Percentiles rank a stretch among this genome's conserved stretches.
Evolutionary conservation across 2,113 vertebrate species (phyloP).

Genomic region (Oostethus manadensis): DNA sequence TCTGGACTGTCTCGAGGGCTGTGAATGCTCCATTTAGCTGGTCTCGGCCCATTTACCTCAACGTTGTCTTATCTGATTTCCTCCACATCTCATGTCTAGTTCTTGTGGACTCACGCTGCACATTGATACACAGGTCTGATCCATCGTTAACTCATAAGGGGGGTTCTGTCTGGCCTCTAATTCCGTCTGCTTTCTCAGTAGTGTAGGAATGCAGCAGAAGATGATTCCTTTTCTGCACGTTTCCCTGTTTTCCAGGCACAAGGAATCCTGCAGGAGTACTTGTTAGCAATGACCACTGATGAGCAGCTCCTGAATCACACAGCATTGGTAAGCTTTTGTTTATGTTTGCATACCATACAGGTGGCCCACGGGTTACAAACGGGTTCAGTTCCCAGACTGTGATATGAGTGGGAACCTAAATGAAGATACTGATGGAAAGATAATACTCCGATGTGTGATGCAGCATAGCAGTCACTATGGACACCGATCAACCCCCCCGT

Average conservation of each 20-base stretch:
- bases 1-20: constrained; percentile 56
- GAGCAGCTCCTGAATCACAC: constrained; percentile 88
- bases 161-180: no score
- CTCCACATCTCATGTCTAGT: constrained; percentile 10
- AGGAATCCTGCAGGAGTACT: constrained; percentile 87
- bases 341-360: background rate
- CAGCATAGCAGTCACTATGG: no score
- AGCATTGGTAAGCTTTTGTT: constrained; percentile 77
- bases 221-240: background rate
- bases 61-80: constrained; percentile 34
- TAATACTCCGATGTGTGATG: no score
- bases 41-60: constrained; percentile 42
- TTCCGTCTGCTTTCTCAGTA: no score
- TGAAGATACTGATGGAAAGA: no score
- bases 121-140: constrained; percentile 14
- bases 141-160: no score
- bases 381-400: no score
- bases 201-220: background rate
- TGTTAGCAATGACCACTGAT: constrained; percentile 90
- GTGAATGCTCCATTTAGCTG: constrained; percentile 34
- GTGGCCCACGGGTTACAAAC: background rate
- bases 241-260: constrained; percentile 74
- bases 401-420: no score
- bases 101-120: constrained; percentile 16
- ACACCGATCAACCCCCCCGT: background rate